phyloP scores from a whole-genome alignment of 2,888 invertebrate genomes.

The Spodoptera littoralis region DNA sequence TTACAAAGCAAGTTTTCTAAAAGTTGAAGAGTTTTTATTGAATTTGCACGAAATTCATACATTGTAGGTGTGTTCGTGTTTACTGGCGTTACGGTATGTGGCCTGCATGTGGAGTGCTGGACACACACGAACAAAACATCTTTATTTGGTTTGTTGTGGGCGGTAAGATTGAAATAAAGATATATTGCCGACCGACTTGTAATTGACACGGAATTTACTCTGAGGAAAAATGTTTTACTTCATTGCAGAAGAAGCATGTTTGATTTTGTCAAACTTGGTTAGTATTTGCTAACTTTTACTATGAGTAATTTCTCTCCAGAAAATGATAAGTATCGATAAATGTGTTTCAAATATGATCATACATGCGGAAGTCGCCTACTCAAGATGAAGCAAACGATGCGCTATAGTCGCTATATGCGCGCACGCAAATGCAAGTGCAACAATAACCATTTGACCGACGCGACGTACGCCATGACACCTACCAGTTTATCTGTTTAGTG shows the following conservation, averaged over 20 bases:
- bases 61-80: constrained; percentile 44
- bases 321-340: constrained; percentile 19
- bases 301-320: neutral
- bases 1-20: constrained; percentile 54
- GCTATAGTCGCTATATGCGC: constrained; percentile 25
- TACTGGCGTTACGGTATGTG: constrained; percentile 50
- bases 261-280: neutral
- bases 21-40: constrained; percentile 42
- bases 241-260: too few relatives aligned
- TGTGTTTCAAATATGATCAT: constrained; percentile 19
- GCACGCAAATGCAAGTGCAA: constrained; percentile 35
- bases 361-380: constrained; percentile 42
- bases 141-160: constrained; percentile 36
- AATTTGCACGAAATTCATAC: constrained; percentile 46
- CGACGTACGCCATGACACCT: constrained; percentile 18
- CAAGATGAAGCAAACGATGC: constrained; percentile 20
- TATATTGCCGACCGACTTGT: constrained; percentile 7
- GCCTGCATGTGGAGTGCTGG: constrained; percentile 48
- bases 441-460: constrained; percentile 43
- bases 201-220: neutral
- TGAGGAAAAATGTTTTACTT: neutral
- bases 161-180: constrained; percentile 2
- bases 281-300: neutral
- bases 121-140: constrained; percentile 35
- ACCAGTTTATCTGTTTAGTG: constrained; percentile 11